Conservation (phyloP, 35 echinoderm and acorn worm species). For the Apostichopus californicus region DNA sequence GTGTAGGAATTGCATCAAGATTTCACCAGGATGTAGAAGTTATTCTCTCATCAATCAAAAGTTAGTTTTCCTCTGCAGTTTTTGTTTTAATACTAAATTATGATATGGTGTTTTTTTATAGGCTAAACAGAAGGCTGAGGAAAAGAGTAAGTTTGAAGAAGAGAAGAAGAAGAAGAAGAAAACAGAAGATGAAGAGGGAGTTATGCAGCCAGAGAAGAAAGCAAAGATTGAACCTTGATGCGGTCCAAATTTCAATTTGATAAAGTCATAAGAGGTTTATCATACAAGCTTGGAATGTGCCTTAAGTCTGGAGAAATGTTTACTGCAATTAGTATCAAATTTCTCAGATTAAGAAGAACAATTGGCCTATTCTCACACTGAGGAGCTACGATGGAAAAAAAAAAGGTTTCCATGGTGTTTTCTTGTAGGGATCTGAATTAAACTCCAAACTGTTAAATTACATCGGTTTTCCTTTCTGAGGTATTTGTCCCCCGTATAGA, state of each 20-base stretch:
- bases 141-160: slow-evolving; percentile 61
- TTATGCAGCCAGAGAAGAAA: slow-evolving; percentile 17
- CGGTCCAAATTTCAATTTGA: not conserved
- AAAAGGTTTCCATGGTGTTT: no score
- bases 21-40: no score
- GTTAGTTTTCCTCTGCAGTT: not conserved
- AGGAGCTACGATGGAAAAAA: no score
- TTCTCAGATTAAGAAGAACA: no score
- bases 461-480: no score
- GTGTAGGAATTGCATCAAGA: no score
- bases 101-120: slow-evolving; percentile 14
- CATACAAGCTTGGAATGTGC: not conserved
- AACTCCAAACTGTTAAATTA: no score
- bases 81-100: not conserved
- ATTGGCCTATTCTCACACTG: no score
- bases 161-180: slow-evolving; percentile 54
- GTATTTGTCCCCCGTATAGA: no score
- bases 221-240: slow-evolving; percentile 18
- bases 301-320: not conserved
- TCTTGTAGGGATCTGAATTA: no score
- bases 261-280: not conserved
- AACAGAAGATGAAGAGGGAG: slow-evolving; percentile 8
- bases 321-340: no score
- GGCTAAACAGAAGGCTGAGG: slow-evolving; percentile 70
- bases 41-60: not conserved